A percentile compares a stretch with the other conserved stretches of the same genome.
Evolutionary conservation across 2,113 vertebrate genomes (phyloP).

Genomic region (Jacana jacana): DNA sequence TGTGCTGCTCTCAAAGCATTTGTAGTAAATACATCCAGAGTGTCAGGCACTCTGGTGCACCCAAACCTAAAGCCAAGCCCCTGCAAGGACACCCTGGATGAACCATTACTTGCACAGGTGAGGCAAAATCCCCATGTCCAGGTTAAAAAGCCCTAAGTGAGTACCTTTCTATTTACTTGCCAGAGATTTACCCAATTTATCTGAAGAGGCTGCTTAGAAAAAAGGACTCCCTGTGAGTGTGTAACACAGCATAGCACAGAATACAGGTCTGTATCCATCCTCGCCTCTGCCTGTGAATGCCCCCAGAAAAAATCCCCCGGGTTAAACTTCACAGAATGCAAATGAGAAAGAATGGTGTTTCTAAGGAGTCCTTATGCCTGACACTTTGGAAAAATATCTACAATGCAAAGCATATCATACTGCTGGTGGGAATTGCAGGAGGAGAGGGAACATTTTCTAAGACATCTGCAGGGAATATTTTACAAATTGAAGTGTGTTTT

Average conservation of each 20-base stretch:
- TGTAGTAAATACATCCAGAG: background rate
- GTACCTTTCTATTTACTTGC: background rate
- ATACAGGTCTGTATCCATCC: background rate
- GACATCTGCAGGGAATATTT: slow-evolving; percentile 61
- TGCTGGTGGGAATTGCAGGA: slow-evolving; percentile 1
- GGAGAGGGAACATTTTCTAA: slow-evolving; percentile 23
- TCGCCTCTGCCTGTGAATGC: background rate
- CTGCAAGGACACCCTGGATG: background rate
- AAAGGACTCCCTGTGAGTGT: background rate
- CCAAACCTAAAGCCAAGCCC: background rate
- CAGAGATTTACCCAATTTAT: background rate
- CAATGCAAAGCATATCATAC: slow-evolving; percentile 15
- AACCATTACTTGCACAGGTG: background rate
- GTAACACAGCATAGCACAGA: background rate
- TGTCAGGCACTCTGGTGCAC: background rate
- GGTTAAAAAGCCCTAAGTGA: background rate
- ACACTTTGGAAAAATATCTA: background rate
- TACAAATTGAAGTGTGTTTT: slow-evolving; percentile 61
- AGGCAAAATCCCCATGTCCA: background rate
- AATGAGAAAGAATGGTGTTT: background rate
- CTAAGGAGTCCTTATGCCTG: background rate
- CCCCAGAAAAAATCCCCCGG: background rate
- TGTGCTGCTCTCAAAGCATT: background rate
- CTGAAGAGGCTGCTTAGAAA: background rate
- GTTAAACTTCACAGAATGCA: background rate